A percentile compares a stretch with the other conserved stretches of the same genome.
Evolutionary conservation across 2,888 invertebrate species (phyloP).

Genomic region (Tetragonula carbonaria): DNA sequence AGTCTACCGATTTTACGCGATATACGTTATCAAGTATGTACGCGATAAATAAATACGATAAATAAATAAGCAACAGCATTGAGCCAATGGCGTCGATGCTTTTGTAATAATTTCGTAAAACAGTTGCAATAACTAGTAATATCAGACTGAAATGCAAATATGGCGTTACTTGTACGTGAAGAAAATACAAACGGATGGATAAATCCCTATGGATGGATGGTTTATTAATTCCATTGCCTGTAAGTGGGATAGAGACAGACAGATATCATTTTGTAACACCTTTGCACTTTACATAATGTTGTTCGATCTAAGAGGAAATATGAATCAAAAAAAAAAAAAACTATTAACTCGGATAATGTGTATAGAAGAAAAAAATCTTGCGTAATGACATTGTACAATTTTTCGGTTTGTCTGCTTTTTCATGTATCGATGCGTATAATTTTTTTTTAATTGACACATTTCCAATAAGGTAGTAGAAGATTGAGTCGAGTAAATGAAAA

Average conservation of each 20-base stretch:
- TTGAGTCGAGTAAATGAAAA: neutral
- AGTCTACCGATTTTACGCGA: neutral
- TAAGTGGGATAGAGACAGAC: neutral
- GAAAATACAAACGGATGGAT: constrained; percentile 18
- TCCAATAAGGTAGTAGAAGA: neutral
- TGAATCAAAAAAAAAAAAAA: constrained; percentile 41
- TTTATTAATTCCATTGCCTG: constrained; percentile 18
- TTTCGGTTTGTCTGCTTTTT: neutral
- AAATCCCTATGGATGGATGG: constrained; percentile 1
- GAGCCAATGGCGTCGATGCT: neutral
- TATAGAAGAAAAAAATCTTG: constrained; percentile 4
- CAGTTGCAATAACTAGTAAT: constrained; percentile 7
- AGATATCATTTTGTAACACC: constrained; percentile 34
- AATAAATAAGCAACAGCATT: too few species aligned
- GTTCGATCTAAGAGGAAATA: constrained; percentile 32
- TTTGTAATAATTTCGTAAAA: neutral
- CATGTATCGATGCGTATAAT: neutral
- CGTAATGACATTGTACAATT: constrained; percentile 19
- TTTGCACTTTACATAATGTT: constrained; percentile 51
- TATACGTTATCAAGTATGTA: neutral
- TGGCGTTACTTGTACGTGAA: neutral
- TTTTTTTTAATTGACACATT: neutral
- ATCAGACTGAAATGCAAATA: constrained; percentile 12
- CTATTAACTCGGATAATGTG: constrained; percentile 8
- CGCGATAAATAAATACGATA: too few species aligned